Evolutionary conservation across 2,113 vertebrate species (phyloP).

Genomic region (Gadus macrocephalus): DNA sequence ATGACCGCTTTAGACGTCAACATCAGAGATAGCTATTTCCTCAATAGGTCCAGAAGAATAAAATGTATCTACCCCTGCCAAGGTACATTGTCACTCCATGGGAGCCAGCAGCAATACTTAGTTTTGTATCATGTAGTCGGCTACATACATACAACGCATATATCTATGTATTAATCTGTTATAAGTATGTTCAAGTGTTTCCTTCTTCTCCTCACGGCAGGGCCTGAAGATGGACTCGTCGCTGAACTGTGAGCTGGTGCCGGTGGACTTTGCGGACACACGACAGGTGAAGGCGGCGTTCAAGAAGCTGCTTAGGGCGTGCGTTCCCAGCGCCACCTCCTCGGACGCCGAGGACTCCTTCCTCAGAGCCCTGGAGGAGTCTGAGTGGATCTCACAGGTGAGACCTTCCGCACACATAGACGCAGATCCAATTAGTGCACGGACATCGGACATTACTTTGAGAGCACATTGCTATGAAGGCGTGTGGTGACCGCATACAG

Average conservation of each 20-base stretch:
- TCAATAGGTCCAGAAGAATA: no score
- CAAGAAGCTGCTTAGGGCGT: slow-evolving; percentile 94
- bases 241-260: slow-evolving; percentile 94
- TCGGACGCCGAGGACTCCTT: slow-evolving; percentile 86
- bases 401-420: slow-evolving; percentile 6
- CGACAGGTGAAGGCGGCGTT: slow-evolving; percentile 92
- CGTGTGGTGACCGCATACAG: no score
- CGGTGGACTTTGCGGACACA: slow-evolving; percentile 92
- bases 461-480: no score
- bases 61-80: no score
- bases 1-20: no score
- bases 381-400: slow-evolving; percentile 96
- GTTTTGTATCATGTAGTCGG: no score
- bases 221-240: slow-evolving; percentile 89
- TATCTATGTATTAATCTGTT: no score
- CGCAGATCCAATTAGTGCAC: not conserved
- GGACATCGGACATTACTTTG: no score
- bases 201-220: slow-evolving; percentile 61
- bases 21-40: no score
- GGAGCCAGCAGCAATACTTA: no score
- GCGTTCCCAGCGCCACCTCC: slow-evolving; percentile 85
- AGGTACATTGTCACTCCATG: no score
- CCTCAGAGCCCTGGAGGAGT: slow-evolving; percentile 89
- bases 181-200: not conserved
- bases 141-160: no score